Percentiles rank a stretch among this genome's conserved stretches.
These are phyloP conservation scores for Drosophila phalerata DNA, from an alignment of 2,888 invertebrate species.

Conservation along the genomic window DNA sequence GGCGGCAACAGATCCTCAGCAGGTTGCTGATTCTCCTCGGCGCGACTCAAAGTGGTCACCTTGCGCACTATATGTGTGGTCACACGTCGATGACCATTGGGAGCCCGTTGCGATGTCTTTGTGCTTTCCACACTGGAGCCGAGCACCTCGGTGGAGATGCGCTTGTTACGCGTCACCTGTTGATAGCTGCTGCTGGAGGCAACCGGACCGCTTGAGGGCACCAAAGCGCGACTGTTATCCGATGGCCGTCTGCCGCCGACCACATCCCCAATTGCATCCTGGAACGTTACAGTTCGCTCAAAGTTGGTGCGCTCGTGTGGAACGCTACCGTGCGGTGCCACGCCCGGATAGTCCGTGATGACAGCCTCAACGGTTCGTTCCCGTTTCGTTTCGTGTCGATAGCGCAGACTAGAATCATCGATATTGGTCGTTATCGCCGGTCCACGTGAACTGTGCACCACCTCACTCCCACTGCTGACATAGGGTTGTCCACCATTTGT, in stretches of 20 bases:
- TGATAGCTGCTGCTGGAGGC: conserved; percentile 86
- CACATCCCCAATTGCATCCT: conserved; percentile 61
- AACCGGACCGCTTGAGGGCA: conserved; percentile 45
- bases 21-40: conserved; percentile 90
- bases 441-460: conserved; percentile 85
- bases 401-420: conserved; percentile 83
- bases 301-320: conserved; percentile 85
- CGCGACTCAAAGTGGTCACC: conserved; percentile 94
- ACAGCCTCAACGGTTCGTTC: conserved; percentile 87
- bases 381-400: conserved; percentile 87
- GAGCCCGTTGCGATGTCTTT: conserved; percentile 92
- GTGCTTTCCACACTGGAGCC: conserved; percentile 94
- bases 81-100: conserved; percentile 92
- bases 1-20: conserved; percentile 88
- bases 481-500: conserved; percentile 68
- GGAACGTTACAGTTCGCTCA: conserved; percentile 85
- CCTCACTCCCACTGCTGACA: conserved; percentile 65
- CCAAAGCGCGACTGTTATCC: conserved; percentile 75
- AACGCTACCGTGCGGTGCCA: conserved; percentile 56
- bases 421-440: conserved; percentile 88
- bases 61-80: conserved; percentile 95
- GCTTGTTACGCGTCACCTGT: conserved; percentile 93
- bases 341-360: conserved; percentile 86
- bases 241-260: conserved; percentile 64
- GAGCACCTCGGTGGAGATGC: conserved; percentile 93